Percentiles rank a stretch among this genome's conserved stretches.
phyloP scores from a whole-genome alignment of 2,888 invertebrate genomes.

The Zaprionus bogoriensis region DNA sequence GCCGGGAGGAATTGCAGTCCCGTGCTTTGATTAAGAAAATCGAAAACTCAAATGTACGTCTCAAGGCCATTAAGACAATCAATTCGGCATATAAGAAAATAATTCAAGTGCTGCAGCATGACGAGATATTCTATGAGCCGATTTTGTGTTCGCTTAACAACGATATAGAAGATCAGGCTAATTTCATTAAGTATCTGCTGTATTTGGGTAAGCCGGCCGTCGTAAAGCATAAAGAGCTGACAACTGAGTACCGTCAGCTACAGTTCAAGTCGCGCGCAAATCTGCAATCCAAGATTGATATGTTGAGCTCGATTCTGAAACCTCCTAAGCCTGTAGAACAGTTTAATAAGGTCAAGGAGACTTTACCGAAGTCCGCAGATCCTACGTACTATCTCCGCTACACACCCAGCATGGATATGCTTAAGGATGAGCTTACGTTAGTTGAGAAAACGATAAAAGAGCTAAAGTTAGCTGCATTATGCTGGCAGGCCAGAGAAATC shows the following conservation, averaged over 20 bases:
- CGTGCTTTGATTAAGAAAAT: slow-evolving; percentile 75
- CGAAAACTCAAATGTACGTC: slow-evolving; percentile 80
- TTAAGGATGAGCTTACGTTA: slow-evolving; percentile 67
- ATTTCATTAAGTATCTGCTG: slow-evolving; percentile 80
- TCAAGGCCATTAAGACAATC: slow-evolving; percentile 78
- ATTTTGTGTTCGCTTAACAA: slow-evolving; percentile 78
- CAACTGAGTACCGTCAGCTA: slow-evolving; percentile 65
- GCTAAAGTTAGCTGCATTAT: slow-evolving; percentile 78
- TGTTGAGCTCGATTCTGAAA: slow-evolving; percentile 63
- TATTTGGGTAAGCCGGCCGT: slow-evolving; percentile 81
- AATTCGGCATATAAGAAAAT: slow-evolving; percentile 79
- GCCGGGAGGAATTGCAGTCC: slow-evolving; percentile 74
- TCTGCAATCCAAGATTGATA: slow-evolving; percentile 61
- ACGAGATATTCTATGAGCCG: slow-evolving; percentile 81
- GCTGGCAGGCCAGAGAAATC: slow-evolving; percentile 78
- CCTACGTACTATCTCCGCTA: too few species aligned
- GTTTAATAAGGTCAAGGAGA: too few species aligned
- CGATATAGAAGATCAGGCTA: slow-evolving; percentile 80
- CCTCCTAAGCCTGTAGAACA: too few species aligned
- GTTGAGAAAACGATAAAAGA: slow-evolving; percentile 78
- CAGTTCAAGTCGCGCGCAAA: slow-evolving; percentile 69
- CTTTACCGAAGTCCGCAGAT: too few species aligned
- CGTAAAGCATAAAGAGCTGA: slow-evolving; percentile 66
- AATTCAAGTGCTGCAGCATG: slow-evolving; percentile 75
- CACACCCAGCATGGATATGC: slow-evolving; percentile 79